Base-by-base conservation (phyloP, 1,140 invertebrate genomes). In the Nasonia giraulti region DNA sequence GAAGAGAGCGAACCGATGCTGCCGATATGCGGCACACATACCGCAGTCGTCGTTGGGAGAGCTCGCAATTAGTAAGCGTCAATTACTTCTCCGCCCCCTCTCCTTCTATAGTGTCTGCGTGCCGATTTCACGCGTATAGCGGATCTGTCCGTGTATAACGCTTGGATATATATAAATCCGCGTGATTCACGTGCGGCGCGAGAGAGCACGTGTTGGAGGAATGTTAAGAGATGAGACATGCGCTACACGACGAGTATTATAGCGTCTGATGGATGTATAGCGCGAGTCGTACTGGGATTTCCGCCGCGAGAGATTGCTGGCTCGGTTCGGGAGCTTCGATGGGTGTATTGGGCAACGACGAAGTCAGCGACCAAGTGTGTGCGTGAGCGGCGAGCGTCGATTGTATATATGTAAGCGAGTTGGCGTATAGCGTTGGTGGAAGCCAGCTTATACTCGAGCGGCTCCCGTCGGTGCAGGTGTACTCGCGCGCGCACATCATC, bases 201-300 rank as follows among this genome's bases (percentile, higher is more conserved):
- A 14, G 31, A 33, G 23, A 71, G 17, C 55, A 62, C 6, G 55
- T 62, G 55, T n/a, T n/a, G 4, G 55, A 20, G 55, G 55, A 62
- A 62, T 62, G 55, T 62, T 62, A 62, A 62, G 55, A 62, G 55
- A 62, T 62, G 55, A n/a, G 55, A 62, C 55, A 23, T 62, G 55
- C 14, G 50, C 14, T 17, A 37, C 33, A 55, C 17, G 17, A 0
- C 50, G 50, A 20, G 12, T 55, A 14, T 62, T 55, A 14, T 17
- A 20, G 55, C 5, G 55, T n/a, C 55, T 62, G 23, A 23, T 23
- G 20, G 5, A 55, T 20, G 50, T 55, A 17, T 17, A 55, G 50
- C 11, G 50, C 40, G 40, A 44, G 40, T 44, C 40, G 50, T 55
- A 55, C 50, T 55, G 6, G 55, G 55, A 62, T 62, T 62, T 62